A percentile compares a stretch with the other conserved stretches of the same genome.
These are phyloP conservation scores for Crotalus viridis DNA, from an alignment of 2,113 vertebrate genomes.

Conservation along the genomic window DNA sequence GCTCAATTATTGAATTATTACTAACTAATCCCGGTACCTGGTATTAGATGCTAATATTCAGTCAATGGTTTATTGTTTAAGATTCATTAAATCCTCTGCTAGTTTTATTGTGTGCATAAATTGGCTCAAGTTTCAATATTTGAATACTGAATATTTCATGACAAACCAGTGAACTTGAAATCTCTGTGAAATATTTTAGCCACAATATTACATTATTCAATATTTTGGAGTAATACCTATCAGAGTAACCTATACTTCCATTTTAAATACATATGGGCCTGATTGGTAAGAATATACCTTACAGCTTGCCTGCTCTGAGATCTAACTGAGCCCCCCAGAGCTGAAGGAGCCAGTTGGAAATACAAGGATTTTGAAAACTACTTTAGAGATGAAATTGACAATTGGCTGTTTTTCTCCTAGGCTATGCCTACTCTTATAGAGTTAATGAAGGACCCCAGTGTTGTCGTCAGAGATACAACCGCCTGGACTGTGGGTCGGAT, in stretches of 20 bases:
- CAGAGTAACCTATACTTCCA: background rate
- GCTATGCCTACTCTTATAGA: slow-evolving; percentile 96
- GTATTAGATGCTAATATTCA: background rate
- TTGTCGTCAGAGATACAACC: slow-evolving; percentile 95
- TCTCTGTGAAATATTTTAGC: background rate
- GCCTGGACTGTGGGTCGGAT: slow-evolving; percentile 97
- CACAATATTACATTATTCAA: background rate
- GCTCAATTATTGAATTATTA: background rate
- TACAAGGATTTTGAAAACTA: background rate
- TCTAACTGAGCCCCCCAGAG: background rate
- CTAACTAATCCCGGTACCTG: background rate
- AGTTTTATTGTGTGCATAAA: background rate
- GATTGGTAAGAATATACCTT: background rate
- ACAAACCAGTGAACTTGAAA: background rate
- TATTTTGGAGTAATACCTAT: background rate
- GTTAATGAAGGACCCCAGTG: slow-evolving; percentile 97
- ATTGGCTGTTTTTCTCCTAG: slow-evolving; percentile 48
- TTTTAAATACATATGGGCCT: background rate
- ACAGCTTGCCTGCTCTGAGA: background rate
- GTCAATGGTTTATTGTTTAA: background rate
- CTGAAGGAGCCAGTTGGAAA: background rate
- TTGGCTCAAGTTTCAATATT: background rate
- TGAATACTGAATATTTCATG: background rate
- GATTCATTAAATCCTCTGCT: background rate
- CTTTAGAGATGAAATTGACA: background rate